Conservation (phyloP, 2,888 invertebrate species). For the Perizoma affinitatum region DNA sequence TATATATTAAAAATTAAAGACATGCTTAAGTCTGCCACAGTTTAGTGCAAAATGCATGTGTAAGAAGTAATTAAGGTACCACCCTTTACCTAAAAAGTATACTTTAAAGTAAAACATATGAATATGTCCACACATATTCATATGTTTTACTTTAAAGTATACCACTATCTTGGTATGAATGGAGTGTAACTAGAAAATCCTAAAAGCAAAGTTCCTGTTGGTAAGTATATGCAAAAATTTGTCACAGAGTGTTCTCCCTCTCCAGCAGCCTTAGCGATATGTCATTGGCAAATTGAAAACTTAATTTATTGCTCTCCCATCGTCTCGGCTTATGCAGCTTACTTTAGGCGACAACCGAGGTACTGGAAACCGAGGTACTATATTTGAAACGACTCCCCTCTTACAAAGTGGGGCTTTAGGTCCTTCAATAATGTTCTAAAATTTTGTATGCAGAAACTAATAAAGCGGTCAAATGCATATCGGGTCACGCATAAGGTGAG, state of each 20-base stretch:
- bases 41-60: too few species aligned
- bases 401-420: slow-evolving; percentile 24
- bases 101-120: too few species aligned
- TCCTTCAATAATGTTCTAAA: slow-evolving; percentile 10
- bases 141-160: too few species aligned
- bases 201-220: slow-evolving; percentile 37
- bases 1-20: too few species aligned
- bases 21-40: too few species aligned
- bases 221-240: slow-evolving; percentile 42
- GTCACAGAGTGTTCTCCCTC: slow-evolving; percentile 42
- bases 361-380: slow-evolving; percentile 56
- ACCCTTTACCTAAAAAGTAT: too few species aligned
- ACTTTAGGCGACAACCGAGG: slow-evolving; percentile 58
- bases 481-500: too few species aligned
- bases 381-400: slow-evolving; percentile 45
- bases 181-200: slow-evolving; percentile 27
- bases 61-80: too few species aligned
- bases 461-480: too few species aligned
- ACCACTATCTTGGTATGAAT: too few species aligned
- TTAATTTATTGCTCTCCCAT: slow-evolving; percentile 68
- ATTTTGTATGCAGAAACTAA: slow-evolving; percentile 13
- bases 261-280: slow-evolving; percentile 58
- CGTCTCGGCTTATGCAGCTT: slow-evolving; percentile 66
- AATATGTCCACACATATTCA: too few species aligned
- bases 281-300: slow-evolving; percentile 75